Conservation (phyloP, 2,888 invertebrate species). For the Epistrophella euchroma region DNA sequence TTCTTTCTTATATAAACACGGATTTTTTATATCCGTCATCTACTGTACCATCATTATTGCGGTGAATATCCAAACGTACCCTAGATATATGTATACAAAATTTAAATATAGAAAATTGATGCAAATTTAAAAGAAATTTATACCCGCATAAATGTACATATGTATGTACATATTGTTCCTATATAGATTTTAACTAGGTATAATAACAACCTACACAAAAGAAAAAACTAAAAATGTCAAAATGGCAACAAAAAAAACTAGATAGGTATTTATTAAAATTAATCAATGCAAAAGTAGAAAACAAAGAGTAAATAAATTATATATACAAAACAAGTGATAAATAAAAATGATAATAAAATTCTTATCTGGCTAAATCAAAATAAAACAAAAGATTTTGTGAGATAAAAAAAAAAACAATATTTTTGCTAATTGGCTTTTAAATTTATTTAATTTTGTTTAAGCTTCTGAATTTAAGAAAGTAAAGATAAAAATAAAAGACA, state of each 20-base stretch:
- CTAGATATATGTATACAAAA: no score
- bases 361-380: background rate
- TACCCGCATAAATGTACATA: no score
- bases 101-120: no score
- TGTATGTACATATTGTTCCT: background rate
- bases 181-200: no score
- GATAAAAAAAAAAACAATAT: background rate
- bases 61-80: no score
- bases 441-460: background rate
- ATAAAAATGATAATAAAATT: background rate
- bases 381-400: background rate
- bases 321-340: conserved; percentile 6
- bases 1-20: no score
- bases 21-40: no score
- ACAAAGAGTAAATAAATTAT: background rate
- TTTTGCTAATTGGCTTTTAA: conserved; percentile 2
- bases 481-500: no score
- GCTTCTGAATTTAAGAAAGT: background rate
- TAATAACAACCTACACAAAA: no score
- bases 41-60: no score
- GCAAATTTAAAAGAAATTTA: background rate
- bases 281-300: background rate
- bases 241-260: background rate
- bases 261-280: background rate
- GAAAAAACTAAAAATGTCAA: no score